Evolutionary conservation across 2,113 vertebrate genomes (phyloP).

Genomic region (Prionailurus viverrinus): DNA sequence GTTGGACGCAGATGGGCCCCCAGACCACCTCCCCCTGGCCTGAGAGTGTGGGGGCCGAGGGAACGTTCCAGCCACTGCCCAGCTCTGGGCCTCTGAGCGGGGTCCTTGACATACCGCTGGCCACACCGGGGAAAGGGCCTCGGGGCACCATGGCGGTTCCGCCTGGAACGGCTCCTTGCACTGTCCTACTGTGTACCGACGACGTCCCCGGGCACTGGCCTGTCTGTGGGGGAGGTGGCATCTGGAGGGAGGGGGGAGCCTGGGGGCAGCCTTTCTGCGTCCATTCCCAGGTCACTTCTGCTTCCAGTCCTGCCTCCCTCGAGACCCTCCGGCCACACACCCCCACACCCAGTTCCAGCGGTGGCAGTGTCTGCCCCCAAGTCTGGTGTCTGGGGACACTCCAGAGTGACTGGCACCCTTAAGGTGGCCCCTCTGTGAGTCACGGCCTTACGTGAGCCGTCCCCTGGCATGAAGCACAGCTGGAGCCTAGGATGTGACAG

Average conservation of each 20-base stretch:
- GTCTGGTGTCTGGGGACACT: background rate
- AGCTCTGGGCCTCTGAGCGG: fast-evolving
- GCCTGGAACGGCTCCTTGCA: fast-evolving
- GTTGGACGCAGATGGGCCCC: background rate
- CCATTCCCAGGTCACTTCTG: background rate
- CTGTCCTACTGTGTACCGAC: fast-evolving
- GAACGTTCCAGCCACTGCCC: background rate
- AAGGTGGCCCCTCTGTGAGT: background rate
- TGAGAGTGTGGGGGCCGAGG: background rate
- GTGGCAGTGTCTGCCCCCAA: background rate
- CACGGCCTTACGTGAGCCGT: fast-evolving
- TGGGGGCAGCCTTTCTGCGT: too few species aligned
- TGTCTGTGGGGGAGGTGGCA: background rate
- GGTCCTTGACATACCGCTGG: too few species aligned
- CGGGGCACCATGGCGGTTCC: fast-evolving
- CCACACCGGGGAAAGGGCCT: background rate
- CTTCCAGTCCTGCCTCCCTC: background rate
- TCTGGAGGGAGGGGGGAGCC: background rate
- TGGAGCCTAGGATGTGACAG: fast-evolving
- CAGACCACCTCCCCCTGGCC: background rate
- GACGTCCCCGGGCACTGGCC: background rate
- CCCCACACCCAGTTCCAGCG: background rate
- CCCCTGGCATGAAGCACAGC: too few species aligned
- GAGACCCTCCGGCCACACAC: background rate
- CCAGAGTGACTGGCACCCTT: background rate